Conservation (phyloP, 2,113 vertebrate species). For the Dicerorhinus sumatrensis region DNA sequence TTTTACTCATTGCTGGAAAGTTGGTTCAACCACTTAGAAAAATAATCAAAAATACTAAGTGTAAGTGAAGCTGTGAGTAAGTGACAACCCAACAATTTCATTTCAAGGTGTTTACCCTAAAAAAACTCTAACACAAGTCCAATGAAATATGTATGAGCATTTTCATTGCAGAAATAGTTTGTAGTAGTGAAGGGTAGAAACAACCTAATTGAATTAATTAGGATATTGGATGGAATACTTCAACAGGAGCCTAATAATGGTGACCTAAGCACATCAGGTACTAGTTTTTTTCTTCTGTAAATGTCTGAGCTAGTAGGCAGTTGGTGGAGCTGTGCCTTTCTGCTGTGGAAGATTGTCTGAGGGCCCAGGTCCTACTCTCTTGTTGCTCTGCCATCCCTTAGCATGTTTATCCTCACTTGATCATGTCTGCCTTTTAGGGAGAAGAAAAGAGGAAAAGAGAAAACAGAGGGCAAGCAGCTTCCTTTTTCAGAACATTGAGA, state of each 20-base stretch:
- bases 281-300: neutral
- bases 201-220: neutral
- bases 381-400: neutral
- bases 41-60: neutral
- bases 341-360: neutral
- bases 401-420: neutral
- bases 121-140: neutral
- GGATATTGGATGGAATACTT: neutral
- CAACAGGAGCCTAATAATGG: neutral
- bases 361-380: neutral
- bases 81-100: neutral
- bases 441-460: neutral
- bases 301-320: neutral
- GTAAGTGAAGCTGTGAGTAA: neutral
- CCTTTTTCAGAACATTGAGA: neutral
- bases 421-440: neutral
- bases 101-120: neutral
- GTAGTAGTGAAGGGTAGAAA: neutral
- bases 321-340: neutral
- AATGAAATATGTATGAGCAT: neutral
- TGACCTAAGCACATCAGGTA: neutral
- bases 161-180: neutral
- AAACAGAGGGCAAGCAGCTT: neutral
- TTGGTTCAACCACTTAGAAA: neutral
- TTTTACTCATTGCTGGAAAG: neutral